A percentile compares a stretch with the other conserved stretches of the same genome.
These are phyloP conservation scores for Eulemur mongoz DNA, from an alignment of 2,797 vertebrate species.

Conservation along the genomic window DNA sequence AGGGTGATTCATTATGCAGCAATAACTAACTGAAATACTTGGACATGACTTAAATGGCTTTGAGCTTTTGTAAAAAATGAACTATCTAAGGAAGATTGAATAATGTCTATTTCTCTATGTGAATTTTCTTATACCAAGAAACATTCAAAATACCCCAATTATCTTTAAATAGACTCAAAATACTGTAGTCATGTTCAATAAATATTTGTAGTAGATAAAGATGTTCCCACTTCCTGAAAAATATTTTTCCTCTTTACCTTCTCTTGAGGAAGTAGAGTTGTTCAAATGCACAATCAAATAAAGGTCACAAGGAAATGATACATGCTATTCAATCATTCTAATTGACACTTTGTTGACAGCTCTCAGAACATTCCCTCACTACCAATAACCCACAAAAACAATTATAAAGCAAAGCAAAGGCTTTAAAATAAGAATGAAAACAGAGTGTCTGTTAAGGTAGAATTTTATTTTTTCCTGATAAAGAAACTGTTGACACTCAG, in stretches of 20 bases:
- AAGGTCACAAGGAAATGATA: slow-evolving; percentile 62
- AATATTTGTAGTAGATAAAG: slow-evolving; percentile 63
- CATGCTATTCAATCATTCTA: slow-evolving; percentile 35
- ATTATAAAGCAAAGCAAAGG: slow-evolving; percentile 20
- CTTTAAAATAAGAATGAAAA: slow-evolving; percentile 28
- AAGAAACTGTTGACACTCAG: not conserved
- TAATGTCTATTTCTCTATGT: not conserved
- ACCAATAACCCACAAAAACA: slow-evolving; percentile 41
- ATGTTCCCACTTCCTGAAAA: slow-evolving; percentile 64
- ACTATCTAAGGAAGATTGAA: not conserved
- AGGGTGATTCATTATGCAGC: not conserved
- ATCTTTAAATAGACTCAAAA: slow-evolving; percentile 49
- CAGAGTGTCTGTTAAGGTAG: not conserved
- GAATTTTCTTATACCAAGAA: not conserved
- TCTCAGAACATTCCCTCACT: slow-evolving; percentile 39
- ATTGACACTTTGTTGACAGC: slow-evolving; percentile 47
- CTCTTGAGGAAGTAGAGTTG: slow-evolving; percentile 58
- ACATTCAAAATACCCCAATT: slow-evolving; percentile 51
- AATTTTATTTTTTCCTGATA: slow-evolving; percentile 14
- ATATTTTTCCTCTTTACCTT: slow-evolving; percentile 62
- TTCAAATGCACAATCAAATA: slow-evolving; percentile 60
- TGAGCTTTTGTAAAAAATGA: not conserved
- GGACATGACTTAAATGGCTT: not conserved
- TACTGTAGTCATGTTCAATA: not conserved
- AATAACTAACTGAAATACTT: not conserved